Evolutionary conservation across 2,888 invertebrate genomes (phyloP).

Genomic region (Nemotelus nigrinus): DNA sequence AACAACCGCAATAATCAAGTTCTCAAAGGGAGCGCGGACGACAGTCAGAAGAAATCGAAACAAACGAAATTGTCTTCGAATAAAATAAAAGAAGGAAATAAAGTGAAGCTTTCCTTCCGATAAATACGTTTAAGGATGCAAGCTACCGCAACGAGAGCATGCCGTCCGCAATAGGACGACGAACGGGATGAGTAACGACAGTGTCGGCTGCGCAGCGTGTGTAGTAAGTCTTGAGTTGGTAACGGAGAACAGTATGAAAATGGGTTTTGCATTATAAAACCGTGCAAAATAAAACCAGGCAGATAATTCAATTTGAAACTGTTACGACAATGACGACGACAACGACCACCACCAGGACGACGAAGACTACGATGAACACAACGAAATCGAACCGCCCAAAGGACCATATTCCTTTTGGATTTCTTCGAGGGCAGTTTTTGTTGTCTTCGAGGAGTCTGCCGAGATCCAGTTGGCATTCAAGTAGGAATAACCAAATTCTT

Average conservation of each 20-base stretch:
- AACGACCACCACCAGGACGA: slow-evolving; percentile 29
- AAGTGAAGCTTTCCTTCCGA: slow-evolving; percentile 31
- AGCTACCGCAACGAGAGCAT: not conserved
- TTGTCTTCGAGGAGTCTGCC: slow-evolving; percentile 18
- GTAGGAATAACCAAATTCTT: slow-evolving; percentile 17
- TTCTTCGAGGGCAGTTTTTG: slow-evolving; percentile 44
- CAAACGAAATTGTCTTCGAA: slow-evolving; percentile 49
- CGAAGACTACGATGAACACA: not conserved
- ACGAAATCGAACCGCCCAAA: slow-evolving; percentile 9
- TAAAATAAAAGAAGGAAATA: slow-evolving; percentile 44
- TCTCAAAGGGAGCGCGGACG: not conserved
- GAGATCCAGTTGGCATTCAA: not conserved
- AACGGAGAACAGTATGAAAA: slow-evolving; percentile 34
- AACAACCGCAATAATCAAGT: slow-evolving; percentile 40
- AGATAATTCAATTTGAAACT: slow-evolving; percentile 51
- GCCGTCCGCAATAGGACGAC: not conserved
- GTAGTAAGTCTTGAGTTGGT: not conserved
- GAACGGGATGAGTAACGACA: not conserved
- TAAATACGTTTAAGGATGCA: slow-evolving; percentile 33
- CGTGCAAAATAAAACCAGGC: slow-evolving; percentile 49
- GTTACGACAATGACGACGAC: slow-evolving; percentile 46
- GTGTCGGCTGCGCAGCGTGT: slow-evolving; percentile 1
- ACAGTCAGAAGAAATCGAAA: slow-evolving; percentile 43
- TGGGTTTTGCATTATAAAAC: slow-evolving; percentile 47
- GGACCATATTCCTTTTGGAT: slow-evolving; percentile 42